These are phyloP conservation scores for Brevimyrus niger DNA, from an alignment of 2,113 vertebrate species.

Conservation along the genomic window DNA sequence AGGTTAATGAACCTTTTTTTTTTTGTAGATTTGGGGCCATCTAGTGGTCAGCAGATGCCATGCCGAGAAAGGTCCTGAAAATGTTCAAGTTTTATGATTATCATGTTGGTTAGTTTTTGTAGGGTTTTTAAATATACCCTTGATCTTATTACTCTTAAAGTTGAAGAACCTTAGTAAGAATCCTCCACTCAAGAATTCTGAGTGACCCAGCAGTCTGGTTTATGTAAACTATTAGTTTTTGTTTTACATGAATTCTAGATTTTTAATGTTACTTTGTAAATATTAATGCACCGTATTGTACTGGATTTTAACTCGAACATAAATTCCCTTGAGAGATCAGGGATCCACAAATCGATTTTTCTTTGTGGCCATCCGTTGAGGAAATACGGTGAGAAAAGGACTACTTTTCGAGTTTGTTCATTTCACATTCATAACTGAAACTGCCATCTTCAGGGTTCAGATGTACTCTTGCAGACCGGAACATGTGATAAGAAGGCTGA, in stretches of 20 bases:
- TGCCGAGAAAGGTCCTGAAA: conserved; percentile 29
- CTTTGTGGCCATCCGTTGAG: conserved; percentile 35
- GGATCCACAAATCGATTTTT: conserved; percentile 33
- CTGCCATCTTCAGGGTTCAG: conserved; percentile 19
- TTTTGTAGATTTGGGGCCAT: conserved; percentile 34
- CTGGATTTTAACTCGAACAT: conserved; percentile 19
- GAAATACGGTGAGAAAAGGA: conserved; percentile 23
- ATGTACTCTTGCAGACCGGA: conserved; percentile 3
- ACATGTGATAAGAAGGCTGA: background rate
- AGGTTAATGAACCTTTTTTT: conserved; percentile 18
- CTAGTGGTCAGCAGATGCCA: conserved; percentile 25
- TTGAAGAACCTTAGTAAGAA: conserved; percentile 44
- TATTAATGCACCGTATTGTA: conserved; percentile 42
- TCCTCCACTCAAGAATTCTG: conserved; percentile 50
- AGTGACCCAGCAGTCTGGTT: conserved; percentile 38
- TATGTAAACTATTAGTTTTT: conserved; percentile 23
- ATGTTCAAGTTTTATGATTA: conserved; percentile 21
- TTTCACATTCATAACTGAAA: conserved; percentile 6
- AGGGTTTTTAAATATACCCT: conserved; percentile 21
- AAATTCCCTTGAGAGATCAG: conserved; percentile 30
- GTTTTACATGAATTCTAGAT: conserved; percentile 20
- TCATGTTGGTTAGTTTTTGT: conserved; percentile 32
- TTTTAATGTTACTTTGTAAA: conserved; percentile 40
- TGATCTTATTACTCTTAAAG: conserved; percentile 28
- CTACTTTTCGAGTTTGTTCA: conserved; percentile 22